phyloP scores from a whole-genome alignment of 2,797 vertebrate species.

The Pelobates cultripes region DNA sequence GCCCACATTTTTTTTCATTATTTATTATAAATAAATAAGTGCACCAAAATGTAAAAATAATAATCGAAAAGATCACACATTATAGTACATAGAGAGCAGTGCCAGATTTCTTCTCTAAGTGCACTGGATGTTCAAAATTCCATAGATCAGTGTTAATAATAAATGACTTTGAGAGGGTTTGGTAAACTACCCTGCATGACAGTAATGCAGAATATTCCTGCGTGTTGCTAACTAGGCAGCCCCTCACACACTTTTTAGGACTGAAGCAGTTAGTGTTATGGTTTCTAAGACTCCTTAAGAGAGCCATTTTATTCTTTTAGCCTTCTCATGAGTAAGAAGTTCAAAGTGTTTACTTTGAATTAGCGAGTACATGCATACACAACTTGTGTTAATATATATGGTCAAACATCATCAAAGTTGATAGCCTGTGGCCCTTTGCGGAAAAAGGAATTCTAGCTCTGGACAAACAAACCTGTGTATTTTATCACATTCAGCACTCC shows the following conservation, averaged over 20 bases:
- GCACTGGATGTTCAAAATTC: no score
- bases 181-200: no score
- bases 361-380: slow-evolving; percentile 24
- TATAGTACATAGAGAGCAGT: no score
- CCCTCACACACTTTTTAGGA: not conserved
- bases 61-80: no score
- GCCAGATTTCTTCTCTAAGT: no score
- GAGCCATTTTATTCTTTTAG: not conserved
- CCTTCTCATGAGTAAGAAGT: not conserved
- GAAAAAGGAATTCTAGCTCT: slow-evolving; percentile 41
- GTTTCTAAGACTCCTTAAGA: not conserved
- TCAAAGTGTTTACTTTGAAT: slow-evolving; percentile 44
- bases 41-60: no score
- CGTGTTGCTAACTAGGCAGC: not conserved
- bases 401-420: slow-evolving; percentile 52
- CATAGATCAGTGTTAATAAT: no score
- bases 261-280: not conserved
- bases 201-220: no score
- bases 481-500: slow-evolving; percentile 48
- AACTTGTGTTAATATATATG: slow-evolving; percentile 43
- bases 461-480: slow-evolving; percentile 53
- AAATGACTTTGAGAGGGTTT: no score
- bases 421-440: slow-evolving; percentile 38
- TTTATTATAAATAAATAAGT: no score
- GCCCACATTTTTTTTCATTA: no score